A percentile compares a stretch with the other conserved stretches of the same genome.
These are phyloP conservation scores for Nettapus auritus DNA, from an alignment of 2,113 vertebrate species.

Conservation along the genomic window DNA sequence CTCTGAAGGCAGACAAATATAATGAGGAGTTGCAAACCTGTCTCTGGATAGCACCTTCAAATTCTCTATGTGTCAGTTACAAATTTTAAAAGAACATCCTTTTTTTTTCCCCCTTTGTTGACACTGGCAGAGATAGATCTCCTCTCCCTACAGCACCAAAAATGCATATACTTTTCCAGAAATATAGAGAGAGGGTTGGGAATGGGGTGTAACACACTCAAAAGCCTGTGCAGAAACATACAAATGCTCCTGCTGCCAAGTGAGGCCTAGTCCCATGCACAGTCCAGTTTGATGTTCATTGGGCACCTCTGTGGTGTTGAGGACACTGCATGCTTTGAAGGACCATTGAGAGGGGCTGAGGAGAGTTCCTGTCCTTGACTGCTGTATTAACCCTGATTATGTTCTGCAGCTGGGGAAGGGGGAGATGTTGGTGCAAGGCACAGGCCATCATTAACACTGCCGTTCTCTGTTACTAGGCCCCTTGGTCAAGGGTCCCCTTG, in stretches of 20 bases:
- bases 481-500: neutral
- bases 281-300: neutral
- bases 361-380: neutral
- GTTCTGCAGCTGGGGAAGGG: neutral
- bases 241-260: neutral
- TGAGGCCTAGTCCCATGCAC: neutral
- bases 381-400: neutral
- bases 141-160: neutral
- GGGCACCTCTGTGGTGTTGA: neutral
- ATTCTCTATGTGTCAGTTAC: neutral
- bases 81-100: neutral
- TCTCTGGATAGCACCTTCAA: neutral
- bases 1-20: neutral
- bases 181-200: fast-evolving
- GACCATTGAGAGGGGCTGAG: neutral
- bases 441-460: neutral
- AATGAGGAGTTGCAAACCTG: neutral
- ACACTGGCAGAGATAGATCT: neutral
- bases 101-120: neutral
- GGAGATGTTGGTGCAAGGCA: neutral
- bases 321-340: neutral
- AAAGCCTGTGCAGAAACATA: neutral
- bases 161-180: neutral
- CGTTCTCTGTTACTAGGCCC: neutral
- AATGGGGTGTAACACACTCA: neutral